phyloP scores from a whole-genome alignment of 1,140 invertebrate species.

The Brachionus plicatilis region DNA sequence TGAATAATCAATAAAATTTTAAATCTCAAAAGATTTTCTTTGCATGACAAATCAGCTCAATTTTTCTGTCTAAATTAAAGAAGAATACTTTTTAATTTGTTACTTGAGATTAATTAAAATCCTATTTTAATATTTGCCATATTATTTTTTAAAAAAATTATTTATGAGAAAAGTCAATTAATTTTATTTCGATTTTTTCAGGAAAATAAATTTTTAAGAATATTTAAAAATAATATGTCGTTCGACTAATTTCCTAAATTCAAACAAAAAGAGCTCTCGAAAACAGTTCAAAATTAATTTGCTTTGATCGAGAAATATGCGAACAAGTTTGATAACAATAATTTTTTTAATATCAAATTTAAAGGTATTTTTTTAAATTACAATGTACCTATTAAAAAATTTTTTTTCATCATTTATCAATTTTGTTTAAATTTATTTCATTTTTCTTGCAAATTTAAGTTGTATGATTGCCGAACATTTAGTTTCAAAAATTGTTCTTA shows the following conservation, averaged over 20 bases:
- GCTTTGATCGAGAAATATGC: background rate
- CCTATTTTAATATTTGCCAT: too few relatives aligned
- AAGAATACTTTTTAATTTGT: background rate
- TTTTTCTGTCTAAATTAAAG: background rate
- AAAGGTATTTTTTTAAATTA: background rate
- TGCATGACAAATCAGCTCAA: background rate
- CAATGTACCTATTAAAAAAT: too few relatives aligned
- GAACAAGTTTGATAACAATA: background rate
- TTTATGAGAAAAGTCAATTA: background rate
- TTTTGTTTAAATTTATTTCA: background rate
- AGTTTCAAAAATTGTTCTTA: conserved; percentile 9
- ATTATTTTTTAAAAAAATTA: background rate
- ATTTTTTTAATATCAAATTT: background rate
- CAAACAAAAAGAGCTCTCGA: background rate
- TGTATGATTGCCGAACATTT: background rate
- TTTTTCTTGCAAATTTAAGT: background rate
- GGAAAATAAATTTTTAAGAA: background rate
- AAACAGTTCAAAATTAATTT: background rate
- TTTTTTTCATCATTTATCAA: background rate
- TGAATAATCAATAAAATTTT: background rate
- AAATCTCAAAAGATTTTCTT: background rate
- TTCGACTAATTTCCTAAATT: background rate
- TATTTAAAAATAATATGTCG: background rate
- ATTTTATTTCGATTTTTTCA: background rate
- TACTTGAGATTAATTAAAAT: background rate